Percentiles rank a stretch among this genome's conserved stretches.
phyloP scores from a whole-genome alignment of 2,888 invertebrate species.

The Zelleria hepariella region DNA sequence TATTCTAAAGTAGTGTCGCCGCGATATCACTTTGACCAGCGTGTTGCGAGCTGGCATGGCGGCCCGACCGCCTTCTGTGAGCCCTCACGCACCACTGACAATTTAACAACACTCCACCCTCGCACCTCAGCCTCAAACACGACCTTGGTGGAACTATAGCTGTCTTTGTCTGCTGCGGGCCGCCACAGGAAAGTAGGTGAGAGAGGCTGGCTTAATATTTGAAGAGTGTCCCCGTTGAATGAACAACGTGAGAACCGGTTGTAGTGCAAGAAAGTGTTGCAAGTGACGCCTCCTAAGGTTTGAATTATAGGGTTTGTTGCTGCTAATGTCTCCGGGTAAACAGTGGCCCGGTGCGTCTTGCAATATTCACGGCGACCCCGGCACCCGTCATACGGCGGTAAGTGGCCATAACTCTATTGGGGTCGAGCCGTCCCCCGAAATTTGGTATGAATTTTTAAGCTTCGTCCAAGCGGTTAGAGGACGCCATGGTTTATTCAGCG shows the following conservation, averaged over 20 bases:
- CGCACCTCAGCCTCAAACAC: background rate
- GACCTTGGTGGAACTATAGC: background rate
- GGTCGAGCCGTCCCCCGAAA: conserved; percentile 1
- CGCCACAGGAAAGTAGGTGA: background rate
- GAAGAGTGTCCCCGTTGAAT: background rate
- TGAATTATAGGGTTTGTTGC: background rate
- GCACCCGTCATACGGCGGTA: too few species aligned
- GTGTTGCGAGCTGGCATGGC: conserved; percentile 55
- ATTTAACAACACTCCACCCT: background rate
- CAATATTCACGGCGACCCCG: conserved; percentile 1
- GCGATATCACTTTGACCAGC: conserved; percentile 64
- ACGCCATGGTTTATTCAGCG: conserved; percentile 5
- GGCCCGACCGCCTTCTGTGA: conserved; percentile 46
- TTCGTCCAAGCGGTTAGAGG: background rate
- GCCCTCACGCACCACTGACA: conserved; percentile 46
- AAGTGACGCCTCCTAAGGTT: background rate
- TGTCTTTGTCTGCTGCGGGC: background rate
- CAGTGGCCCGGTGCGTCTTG: background rate
- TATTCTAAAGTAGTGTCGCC: conserved; percentile 66
- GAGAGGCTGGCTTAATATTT: background rate
- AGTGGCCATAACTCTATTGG: background rate
- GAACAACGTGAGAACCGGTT: background rate
- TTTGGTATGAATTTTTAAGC: conserved; percentile 1
- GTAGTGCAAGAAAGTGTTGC: background rate
- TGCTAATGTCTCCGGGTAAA: background rate